Evolutionary conservation across 2,888 invertebrate species (phyloP).

Genomic region (Melanchra persicariae): DNA sequence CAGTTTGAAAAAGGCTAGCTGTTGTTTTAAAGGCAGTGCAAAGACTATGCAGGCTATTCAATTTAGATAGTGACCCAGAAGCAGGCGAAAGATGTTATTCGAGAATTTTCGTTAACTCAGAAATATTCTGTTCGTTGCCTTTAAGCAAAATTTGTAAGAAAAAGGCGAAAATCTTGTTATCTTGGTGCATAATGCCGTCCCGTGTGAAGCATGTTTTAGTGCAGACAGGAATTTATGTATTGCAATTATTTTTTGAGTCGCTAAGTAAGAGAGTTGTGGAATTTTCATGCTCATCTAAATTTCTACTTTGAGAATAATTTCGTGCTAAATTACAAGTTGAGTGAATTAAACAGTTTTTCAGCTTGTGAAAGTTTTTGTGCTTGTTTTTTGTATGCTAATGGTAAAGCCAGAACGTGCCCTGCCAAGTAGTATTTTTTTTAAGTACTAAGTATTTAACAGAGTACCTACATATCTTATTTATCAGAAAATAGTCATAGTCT

Average conservation of each 20-base stretch:
- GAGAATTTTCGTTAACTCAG: conserved; percentile 64
- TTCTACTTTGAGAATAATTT: conserved; percentile 36
- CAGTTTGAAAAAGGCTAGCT: conserved; percentile 33
- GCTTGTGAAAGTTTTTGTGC: neutral
- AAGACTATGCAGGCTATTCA: conserved; percentile 57
- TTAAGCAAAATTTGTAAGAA: conserved; percentile 54
- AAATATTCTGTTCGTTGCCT: conserved; percentile 57
- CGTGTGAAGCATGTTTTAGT: conserved; percentile 21
- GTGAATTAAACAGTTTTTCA: conserved; percentile 19
- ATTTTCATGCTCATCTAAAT: conserved; percentile 19
- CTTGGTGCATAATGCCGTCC: conserved; percentile 27
- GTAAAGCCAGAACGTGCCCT: neutral
- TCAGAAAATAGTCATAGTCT: neutral
- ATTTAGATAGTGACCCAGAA: conserved; percentile 61
- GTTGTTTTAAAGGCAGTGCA: conserved; percentile 29
- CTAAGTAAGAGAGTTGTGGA: conserved; percentile 29
- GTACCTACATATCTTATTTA: no score
- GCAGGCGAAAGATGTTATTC: conserved; percentile 55
- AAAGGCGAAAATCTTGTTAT: conserved; percentile 51
- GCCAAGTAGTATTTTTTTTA: neutral
- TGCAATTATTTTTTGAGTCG: conserved; percentile 52
- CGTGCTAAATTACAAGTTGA: conserved; percentile 20
- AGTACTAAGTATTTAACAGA: no score
- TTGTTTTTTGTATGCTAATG: neutral
- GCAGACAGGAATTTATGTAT: conserved; percentile 47